phyloP scores from a whole-genome alignment of 2,888 invertebrate species.

The Petrolisthes cinctipes region DNA sequence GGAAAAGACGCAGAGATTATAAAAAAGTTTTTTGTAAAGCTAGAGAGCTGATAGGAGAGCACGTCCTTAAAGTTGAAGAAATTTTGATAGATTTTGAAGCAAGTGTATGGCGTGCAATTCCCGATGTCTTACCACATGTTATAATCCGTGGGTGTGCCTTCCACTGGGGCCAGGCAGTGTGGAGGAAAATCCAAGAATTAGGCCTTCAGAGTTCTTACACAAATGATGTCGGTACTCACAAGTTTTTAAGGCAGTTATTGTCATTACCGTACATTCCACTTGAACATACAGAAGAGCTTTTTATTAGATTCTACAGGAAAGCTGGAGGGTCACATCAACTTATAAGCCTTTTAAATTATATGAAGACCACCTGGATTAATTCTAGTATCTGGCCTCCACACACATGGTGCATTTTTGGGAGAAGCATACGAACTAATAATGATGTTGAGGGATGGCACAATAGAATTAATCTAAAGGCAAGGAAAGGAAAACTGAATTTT shows the following conservation, averaged over 20 bases:
- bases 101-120: constrained; percentile 27
- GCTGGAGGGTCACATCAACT: not conserved
- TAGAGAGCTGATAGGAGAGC: constrained; percentile 4
- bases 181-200: constrained; percentile 23
- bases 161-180: constrained; percentile 14
- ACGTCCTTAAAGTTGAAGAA: constrained; percentile 12
- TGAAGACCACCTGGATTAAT: constrained; percentile 21
- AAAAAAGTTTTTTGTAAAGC: constrained; percentile 9
- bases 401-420: constrained; percentile 28
- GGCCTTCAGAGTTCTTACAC: constrained; percentile 5
- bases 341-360: constrained; percentile 1
- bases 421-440: constrained; percentile 34
- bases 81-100: not conserved
- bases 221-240: constrained; percentile 22
- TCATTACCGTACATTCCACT: constrained; percentile 14
- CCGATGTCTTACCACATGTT: constrained; percentile 19
- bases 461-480: constrained; percentile 4
- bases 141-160: not conserved
- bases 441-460: constrained; percentile 37
- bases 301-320: constrained; percentile 20
- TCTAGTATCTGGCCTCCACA: constrained; percentile 11
- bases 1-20: constrained; percentile 13
- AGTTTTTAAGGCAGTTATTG: constrained; percentile 6
- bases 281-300: constrained; percentile 6
- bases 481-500: constrained; percentile 18